Base-by-base conservation (phyloP, 2,113 vertebrate species). In the Amphiprion ocellaris region DNA sequence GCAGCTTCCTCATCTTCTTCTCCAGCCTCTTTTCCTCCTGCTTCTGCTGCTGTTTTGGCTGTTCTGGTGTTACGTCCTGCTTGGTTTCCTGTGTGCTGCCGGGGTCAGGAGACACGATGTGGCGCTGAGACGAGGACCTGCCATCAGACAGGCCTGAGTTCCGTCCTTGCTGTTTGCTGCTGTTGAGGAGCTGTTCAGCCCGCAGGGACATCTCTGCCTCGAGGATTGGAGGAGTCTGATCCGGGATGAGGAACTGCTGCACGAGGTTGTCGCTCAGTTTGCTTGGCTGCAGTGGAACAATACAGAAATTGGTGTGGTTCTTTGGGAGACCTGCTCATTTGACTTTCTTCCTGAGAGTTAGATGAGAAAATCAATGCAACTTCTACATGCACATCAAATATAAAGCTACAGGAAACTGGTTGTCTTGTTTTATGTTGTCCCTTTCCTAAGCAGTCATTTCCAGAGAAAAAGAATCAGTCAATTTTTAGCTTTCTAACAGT, bases 181-280 rank as follows among this genome's bases (percentile, higher is more conserved):
- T 88, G 74, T 87, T 91, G 83, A 84, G 56, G 26, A 87, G 81
- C 0, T 74, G 90, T 50, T 93, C 89, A 0, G 89, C 79, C 50
- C 86, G 52, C 0, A 93, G 56, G 0, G 87, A 14, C 89, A 81
- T 95, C 49, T 91, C 90, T 0, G 73, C 93, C 67, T 90, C 90
- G n/a, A 65, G 90, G 87, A 95, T 94, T 0, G 91, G 92, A 0
- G 94, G 94, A 41, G 85, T 96, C 16, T 89, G 89, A 47, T 87
- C 89, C 0, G 93, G 92, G 55, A 90, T 61, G 21, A 95, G 92
- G 85, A 96, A 96, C 88, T 93, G 92, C n/a, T 94, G 95, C 28
- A 81, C 93, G 0, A 95, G 88, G 84, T 90, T 89, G 61, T 93
- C 30, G n/a, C 92, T 95, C 53, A 94, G 82, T 74, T 95, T 95